Percentiles rank a stretch among this genome's conserved stretches.
These are phyloP conservation scores for Mesorhabditis sp. DNA, from an alignment of 2,888 invertebrate species.

Conservation along the genomic window DNA sequence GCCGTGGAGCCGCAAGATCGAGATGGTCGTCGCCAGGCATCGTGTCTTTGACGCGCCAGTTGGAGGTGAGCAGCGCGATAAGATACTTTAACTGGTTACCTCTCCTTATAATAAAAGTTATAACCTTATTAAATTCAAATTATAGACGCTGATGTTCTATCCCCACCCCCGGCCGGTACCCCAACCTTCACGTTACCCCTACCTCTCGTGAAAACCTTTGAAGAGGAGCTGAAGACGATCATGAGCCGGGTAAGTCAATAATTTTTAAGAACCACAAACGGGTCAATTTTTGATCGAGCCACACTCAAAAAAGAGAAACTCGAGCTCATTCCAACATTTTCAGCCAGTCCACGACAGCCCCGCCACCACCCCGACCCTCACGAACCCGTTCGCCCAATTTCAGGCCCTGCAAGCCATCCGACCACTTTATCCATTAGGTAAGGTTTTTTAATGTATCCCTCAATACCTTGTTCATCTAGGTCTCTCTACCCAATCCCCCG, in stretches of 20 bases:
- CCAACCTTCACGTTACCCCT: conserved; percentile 27
- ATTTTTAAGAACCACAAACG: neutral
- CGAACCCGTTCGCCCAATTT: too few species aligned
- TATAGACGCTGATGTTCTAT: conserved; percentile 35
- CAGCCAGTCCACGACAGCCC: too few species aligned
- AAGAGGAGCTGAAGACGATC: conserved; percentile 38
- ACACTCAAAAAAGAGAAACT: too few species aligned
- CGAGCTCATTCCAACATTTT: too few species aligned
- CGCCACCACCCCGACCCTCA: too few species aligned
- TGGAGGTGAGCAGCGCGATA: conserved; percentile 19
- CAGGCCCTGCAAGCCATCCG: too few species aligned
- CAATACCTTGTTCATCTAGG: too few species aligned
- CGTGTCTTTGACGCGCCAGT: conserved; percentile 34
- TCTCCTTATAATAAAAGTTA: neutral
- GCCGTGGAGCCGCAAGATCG: conserved; percentile 84
- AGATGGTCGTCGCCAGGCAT: conserved; percentile 78
- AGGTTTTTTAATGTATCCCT: too few species aligned
- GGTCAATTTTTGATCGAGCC: too few species aligned
- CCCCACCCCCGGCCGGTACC: conserved; percentile 17
- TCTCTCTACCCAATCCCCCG: conserved; percentile 14
- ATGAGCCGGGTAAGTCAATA: conserved; percentile 31
- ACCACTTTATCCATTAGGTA: too few species aligned
- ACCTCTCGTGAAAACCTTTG: conserved; percentile 35
- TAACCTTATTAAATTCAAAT: neutral
- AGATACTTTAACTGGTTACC: neutral